Percentiles rank a stretch among this genome's conserved stretches.
Evolutionary conservation across 2,113 vertebrate species (phyloP).

Genomic region (Otus sunia): DNA sequence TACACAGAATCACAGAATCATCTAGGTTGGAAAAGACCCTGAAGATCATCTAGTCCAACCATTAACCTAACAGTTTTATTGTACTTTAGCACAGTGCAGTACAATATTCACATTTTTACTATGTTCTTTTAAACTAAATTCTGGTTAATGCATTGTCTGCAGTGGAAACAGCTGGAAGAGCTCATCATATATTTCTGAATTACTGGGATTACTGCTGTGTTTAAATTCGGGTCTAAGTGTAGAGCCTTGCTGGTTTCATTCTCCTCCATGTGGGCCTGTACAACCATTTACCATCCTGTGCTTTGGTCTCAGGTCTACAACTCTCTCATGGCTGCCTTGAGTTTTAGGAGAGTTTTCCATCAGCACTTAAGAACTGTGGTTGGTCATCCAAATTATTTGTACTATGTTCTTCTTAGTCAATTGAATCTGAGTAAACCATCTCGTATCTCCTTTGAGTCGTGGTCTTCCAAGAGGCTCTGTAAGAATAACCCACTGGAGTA

Average conservation of each 20-base stretch:
- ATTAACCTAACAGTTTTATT: not conserved
- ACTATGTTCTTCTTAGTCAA: not conserved
- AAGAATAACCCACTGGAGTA: not conserved
- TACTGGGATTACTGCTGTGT: not conserved
- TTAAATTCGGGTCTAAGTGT: not conserved
- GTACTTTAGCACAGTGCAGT: not conserved
- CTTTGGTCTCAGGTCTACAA: not conserved
- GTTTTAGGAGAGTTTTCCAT: not conserved
- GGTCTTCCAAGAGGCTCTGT: not conserved
- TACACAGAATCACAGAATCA: not conserved
- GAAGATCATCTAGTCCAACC: no score
- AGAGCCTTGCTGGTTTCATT: not conserved
- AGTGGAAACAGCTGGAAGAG: not conserved
- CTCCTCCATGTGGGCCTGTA: not conserved
- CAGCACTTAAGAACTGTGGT: not conserved
- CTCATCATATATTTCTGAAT: not conserved
- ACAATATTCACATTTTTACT: not conserved
- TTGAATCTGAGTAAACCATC: not conserved
- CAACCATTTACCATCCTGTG: not conserved
- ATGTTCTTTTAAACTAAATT: not conserved
- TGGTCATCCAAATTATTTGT: not conserved
- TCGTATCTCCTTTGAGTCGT: not conserved
- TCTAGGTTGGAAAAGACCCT: no score
- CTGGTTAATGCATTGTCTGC: not conserved
- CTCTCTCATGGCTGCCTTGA: not conserved